Evolutionary conservation across 2,888 invertebrate species (phyloP).

Genomic region (Agapetus fuscipes): DNA sequence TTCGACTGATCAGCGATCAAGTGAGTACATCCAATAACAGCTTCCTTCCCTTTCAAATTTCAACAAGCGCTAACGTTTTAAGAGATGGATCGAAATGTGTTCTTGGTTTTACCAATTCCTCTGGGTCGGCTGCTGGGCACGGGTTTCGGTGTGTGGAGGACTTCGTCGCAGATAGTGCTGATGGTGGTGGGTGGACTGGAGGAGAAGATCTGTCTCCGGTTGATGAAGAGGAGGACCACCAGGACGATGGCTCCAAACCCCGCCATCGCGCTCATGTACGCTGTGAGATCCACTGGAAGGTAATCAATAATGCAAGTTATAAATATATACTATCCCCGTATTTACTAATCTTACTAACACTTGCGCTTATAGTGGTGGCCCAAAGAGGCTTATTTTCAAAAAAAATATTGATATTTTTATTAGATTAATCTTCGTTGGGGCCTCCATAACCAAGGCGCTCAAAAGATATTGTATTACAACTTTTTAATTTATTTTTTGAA

Average conservation of each 20-base stretch:
- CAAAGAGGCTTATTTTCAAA: too few species aligned
- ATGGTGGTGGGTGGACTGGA: constrained; percentile 43
- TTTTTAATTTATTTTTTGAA: too few species aligned
- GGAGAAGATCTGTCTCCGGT: constrained; percentile 62
- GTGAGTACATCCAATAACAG: too few species aligned
- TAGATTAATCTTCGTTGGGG: too few species aligned
- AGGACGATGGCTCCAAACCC: constrained; percentile 75
- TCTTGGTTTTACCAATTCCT: constrained; percentile 14
- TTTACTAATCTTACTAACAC: background rate
- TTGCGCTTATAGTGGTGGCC: background rate
- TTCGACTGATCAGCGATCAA: too few species aligned
- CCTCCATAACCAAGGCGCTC: too few species aligned
- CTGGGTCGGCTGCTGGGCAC: constrained; percentile 29
- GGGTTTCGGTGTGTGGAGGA: constrained; percentile 27
- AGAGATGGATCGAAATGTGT: too few species aligned
- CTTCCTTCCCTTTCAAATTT: too few species aligned
- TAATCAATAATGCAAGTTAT: too few species aligned
- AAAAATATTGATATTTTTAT: too few species aligned
- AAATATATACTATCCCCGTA: background rate
- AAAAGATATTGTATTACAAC: too few species aligned
- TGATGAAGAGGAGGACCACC: constrained; percentile 78
- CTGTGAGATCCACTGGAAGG: constrained; percentile 75
- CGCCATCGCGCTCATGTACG: constrained; percentile 79
- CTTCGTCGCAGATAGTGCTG: constrained; percentile 54
- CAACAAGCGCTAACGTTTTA: too few species aligned